Evolutionary conservation across 2,797 vertebrate genomes (phyloP).

Genomic region (Coluber constrictor): DNA sequence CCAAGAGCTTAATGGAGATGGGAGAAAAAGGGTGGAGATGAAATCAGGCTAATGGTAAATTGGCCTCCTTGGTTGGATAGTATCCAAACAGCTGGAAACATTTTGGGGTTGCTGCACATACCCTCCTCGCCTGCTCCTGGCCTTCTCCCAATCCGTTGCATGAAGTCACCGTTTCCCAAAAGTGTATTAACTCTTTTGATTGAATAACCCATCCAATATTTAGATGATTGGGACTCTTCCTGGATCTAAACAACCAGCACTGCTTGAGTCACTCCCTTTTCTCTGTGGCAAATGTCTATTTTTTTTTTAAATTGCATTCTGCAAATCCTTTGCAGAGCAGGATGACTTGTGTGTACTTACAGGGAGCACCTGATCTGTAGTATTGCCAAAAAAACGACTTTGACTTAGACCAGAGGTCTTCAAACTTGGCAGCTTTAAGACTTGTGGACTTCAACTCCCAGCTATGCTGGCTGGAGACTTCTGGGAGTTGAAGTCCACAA

Average conservation of each 20-base stretch:
- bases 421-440: too few relatives aligned
- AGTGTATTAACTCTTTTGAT: background rate
- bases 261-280: background rate
- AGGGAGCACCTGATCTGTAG: background rate
- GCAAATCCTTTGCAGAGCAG: background rate
- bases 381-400: background rate
- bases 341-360: background rate
- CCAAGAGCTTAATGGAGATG: background rate
- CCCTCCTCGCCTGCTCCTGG: background rate
- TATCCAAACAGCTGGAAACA: background rate
- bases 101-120: background rate
- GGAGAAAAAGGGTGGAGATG: background rate
- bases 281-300: background rate
- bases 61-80: background rate
- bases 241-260: background rate
- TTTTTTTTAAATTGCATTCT: background rate
- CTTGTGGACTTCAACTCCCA: too few relatives aligned
- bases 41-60: background rate
- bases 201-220: background rate
- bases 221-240: background rate
- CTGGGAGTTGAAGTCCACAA: too few relatives aligned
- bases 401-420: background rate
- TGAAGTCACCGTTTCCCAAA: background rate
- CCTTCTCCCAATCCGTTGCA: background rate
- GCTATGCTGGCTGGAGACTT: too few relatives aligned